Percentiles rank a stretch among this genome's conserved stretches.
phyloP scores from a whole-genome alignment of 2,797 vertebrate species.

The Gorsachius magnificus region DNA sequence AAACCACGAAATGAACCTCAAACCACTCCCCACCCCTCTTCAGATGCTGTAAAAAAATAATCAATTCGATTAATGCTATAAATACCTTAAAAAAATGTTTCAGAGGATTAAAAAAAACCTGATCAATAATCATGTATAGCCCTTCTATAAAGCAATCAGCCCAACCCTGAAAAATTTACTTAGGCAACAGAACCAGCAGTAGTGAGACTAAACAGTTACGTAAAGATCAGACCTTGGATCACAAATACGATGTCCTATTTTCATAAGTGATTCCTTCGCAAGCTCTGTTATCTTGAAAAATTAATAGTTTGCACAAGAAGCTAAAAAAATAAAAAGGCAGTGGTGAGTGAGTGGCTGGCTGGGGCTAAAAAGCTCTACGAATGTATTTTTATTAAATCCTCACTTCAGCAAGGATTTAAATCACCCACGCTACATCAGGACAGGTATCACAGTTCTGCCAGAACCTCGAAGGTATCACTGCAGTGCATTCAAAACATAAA shows the following conservation, averaged over 20 bases:
- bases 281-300: not conserved
- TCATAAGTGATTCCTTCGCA: not conserved
- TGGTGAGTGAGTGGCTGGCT: not conserved
- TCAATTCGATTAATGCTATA: not conserved
- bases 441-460: not conserved
- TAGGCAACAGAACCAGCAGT: not conserved
- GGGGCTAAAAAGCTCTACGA: not conserved
- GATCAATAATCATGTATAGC: not conserved
- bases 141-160: not conserved
- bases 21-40: not conserved
- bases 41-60: not conserved
- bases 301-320: not conserved
- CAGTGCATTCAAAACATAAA: slow-evolving; percentile 1
- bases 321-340: not conserved
- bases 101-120: not conserved
- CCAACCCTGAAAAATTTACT: not conserved
- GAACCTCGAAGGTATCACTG: not conserved
- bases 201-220: not conserved
- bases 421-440: not conserved
- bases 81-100: not conserved
- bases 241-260: not conserved
- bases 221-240: not conserved
- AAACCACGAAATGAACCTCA: not conserved
- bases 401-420: not conserved
- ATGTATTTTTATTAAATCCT: not conserved